Percentiles rank a stretch among this genome's conserved stretches.
Evolutionary conservation across 1,140 invertebrate genomes (phyloP).

Genomic region (Phthorimaea operculella): DNA sequence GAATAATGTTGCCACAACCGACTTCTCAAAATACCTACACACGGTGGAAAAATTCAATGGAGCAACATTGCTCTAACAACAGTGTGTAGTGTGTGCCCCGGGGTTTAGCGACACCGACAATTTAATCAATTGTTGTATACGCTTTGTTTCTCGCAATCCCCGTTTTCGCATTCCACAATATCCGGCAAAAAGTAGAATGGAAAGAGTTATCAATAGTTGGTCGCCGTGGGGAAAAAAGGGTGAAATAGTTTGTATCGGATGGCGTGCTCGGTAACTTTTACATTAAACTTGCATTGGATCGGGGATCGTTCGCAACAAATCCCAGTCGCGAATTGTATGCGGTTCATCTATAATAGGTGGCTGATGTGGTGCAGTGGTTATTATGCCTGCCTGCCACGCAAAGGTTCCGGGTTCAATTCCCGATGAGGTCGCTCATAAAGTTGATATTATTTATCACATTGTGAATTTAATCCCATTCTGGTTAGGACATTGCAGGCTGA

Average conservation of each 20-base stretch:
- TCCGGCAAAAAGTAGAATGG: neutral
- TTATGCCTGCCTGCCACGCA: no score
- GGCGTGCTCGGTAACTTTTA: slow-evolving; percentile 2
- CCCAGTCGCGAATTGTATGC: neutral
- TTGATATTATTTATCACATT: no score
- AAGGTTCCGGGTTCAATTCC: no score
- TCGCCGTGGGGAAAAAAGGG: neutral
- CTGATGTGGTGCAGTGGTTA: no score
- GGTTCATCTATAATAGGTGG: neutral
- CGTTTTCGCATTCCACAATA: neutral
- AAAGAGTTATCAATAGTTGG: slow-evolving; percentile 1
- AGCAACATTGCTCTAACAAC: neutral
- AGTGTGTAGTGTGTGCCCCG: neutral
- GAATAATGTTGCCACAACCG: no score
- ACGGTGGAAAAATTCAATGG: neutral
- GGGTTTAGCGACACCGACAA: neutral
- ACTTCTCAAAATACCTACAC: no score
- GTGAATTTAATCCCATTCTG: no score
- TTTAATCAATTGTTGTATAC: neutral
- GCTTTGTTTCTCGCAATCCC: neutral
- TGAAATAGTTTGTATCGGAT: neutral
- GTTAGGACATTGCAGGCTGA: no score
- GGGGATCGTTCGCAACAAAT: neutral
- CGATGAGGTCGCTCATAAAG: no score
- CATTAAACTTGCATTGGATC: slow-evolving; percentile 1